Base-by-base conservation (phyloP, 1,140 invertebrate genomes). In the Sarcophaga bullata region DNA sequence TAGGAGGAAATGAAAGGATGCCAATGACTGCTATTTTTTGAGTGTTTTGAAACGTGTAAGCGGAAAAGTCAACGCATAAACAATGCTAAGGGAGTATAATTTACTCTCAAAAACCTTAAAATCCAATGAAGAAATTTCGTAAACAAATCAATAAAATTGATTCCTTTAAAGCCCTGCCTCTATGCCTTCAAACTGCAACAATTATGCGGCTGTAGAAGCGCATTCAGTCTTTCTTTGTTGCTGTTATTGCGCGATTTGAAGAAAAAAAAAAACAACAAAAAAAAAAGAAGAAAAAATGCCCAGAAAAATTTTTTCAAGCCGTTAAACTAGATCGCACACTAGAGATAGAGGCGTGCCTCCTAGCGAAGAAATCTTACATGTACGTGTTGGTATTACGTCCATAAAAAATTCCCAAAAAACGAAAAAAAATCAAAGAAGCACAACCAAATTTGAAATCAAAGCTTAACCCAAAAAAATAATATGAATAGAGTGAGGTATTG, bases 341-440 rank as follows among this genome's bases (percentile, higher is more conserved):
- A 81, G 80, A 81, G 80, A 81, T 81, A 81, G 80, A 81, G 80
- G 80, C 80, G 80, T 81, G 52, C 80, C 80, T 81, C 54, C 37
- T 47, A 58, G 80, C 80, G 46, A 81, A 58, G 25, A 68, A 68
- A 50, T 15, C 25, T 78, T 78, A 37, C 25, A 37, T 78, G 48
- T 78, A 78, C 75, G 75, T 78, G 75, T 78, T 78, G 75, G 75
- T 78, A 78, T 78, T 78, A 78, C 17, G 75, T 78, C 75, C 75
- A 78, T 50, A 50, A 78, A 78, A 78, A 78, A 15, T 8, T 50
- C 17, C 7, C n/a, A 78, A 52, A 78, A 46, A 75, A 75, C 9
- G 13, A 58, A 13, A 13, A 58, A 58, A 58, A 58, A 58, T 3
- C 13, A 1, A 58, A 6, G 6, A 58, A 58, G n/a, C 11, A 58